Conservation (phyloP, 2,888 invertebrate genomes). For the Dione vanillae region DNA sequence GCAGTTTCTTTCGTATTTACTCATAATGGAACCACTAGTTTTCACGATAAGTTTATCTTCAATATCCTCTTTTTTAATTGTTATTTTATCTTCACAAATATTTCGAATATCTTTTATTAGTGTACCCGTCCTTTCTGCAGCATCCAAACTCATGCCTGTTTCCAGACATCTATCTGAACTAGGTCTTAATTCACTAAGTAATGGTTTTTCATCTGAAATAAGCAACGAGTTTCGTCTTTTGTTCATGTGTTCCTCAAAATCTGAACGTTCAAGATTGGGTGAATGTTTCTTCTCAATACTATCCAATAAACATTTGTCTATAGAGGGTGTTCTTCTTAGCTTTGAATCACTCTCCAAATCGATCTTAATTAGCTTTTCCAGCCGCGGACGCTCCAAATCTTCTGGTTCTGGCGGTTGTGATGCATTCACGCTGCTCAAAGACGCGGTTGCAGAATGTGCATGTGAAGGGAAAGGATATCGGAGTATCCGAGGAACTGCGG, state of each 20-base stretch:
- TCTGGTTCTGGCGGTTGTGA: conserved; percentile 58
- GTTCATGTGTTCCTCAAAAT: conserved; percentile 53
- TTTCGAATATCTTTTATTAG: conserved; percentile 34
- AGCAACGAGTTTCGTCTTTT: conserved; percentile 46
- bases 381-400: conserved; percentile 39
- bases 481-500: conserved; percentile 49
- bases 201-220: conserved; percentile 49
- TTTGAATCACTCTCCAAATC: conserved; percentile 62
- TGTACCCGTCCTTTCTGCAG: conserved; percentile 37
- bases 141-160: conserved; percentile 34
- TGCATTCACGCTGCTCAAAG: conserved; percentile 57
- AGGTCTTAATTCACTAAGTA: conserved; percentile 46
- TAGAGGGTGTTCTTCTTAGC: conserved; percentile 80
- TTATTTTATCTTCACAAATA: conserved; percentile 37
- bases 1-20: conserved; percentile 44
- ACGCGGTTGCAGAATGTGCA: conserved; percentile 85
- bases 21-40: conserved; percentile 36
- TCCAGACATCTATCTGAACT: conserved; percentile 41
- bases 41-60: conserved; percentile 41
- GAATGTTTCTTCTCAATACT: conserved; percentile 53
- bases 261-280: conserved; percentile 53
- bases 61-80: conserved; percentile 39
- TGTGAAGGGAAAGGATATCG: conserved; percentile 86
- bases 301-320: conserved; percentile 56
- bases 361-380: conserved; percentile 56